phyloP scores from a whole-genome alignment of 2,888 invertebrate genomes.

The Drosophila acutilabella region DNA sequence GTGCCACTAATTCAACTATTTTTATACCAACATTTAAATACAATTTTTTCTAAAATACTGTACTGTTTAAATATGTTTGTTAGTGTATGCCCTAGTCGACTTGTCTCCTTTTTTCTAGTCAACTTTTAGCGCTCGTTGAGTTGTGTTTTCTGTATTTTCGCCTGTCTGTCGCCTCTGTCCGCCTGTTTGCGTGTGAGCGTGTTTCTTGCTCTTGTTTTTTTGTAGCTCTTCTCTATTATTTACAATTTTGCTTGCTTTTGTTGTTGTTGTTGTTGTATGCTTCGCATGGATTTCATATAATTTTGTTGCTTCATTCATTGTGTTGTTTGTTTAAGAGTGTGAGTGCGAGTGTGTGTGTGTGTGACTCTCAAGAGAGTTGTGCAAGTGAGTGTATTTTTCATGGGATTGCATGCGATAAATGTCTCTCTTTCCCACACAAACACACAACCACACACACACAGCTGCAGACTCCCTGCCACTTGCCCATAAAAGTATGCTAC shows the following conservation, averaged over 20 bases:
- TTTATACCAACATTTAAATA: too few relatives aligned
- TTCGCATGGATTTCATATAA: slow-evolving; percentile 66
- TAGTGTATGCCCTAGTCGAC: slow-evolving; percentile 23
- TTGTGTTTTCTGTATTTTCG: slow-evolving; percentile 20
- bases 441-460: slow-evolving; percentile 13
- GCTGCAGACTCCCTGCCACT: neutral
- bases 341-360: slow-evolving; percentile 38
- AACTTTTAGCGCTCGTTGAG: neutral
- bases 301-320: slow-evolving; percentile 82
- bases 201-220: slow-evolving; percentile 62
- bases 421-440: slow-evolving; percentile 14
- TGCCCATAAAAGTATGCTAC: slow-evolving; percentile 75
- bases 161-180: slow-evolving; percentile 58
- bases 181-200: slow-evolving; percentile 59
- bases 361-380: slow-evolving; percentile 48
- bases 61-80: too few relatives aligned
- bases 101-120: neutral
- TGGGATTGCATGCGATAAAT: slow-evolving; percentile 47
- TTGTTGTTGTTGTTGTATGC: slow-evolving; percentile 30
- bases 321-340: slow-evolving; percentile 64
- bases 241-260: slow-evolving; percentile 21
- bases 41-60: too few relatives aligned
- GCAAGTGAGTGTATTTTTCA: slow-evolving; percentile 34
- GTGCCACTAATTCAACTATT: too few relatives aligned
- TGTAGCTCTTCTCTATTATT: slow-evolving; percentile 29